Evolutionary conservation across 1,140 invertebrate genomes (phyloP).

Genomic region (Hycleus cichorii): DNA sequence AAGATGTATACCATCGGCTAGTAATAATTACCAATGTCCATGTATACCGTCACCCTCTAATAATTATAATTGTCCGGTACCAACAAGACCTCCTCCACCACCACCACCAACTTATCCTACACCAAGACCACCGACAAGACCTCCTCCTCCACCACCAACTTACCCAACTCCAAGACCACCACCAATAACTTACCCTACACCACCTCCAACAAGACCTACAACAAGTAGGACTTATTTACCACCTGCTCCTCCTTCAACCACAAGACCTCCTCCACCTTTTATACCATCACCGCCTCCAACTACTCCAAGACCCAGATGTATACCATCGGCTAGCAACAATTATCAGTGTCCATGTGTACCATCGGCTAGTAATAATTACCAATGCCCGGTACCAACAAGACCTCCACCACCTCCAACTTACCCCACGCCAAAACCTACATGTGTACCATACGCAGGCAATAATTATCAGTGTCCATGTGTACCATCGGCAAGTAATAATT

Average conservation of each 20-base stretch:
- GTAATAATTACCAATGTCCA: neutral
- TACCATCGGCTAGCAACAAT: neutral
- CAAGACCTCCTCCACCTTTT: conserved; percentile 1
- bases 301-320: neutral
- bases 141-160: neutral
- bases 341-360: neutral
- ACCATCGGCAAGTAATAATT: neutral
- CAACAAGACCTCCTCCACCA: conserved; percentile 1
- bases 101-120: neutral
- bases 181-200: neutral
- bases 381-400: neutral
- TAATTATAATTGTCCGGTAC: neutral
- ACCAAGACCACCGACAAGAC: neutral
- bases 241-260: neutral
- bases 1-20: neutral
- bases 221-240: too few relatives aligned
- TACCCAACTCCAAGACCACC: neutral
- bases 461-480: neutral
- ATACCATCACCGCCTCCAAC: conserved; percentile 3
- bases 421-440: neutral
- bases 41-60: neutral
- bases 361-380: conserved; percentile 1
- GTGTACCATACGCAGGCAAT: neutral
- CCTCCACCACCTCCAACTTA: neutral
- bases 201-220: neutral